phyloP scores from a whole-genome alignment of 2,797 vertebrate species.

The Passerculus sandwichensis region DNA sequence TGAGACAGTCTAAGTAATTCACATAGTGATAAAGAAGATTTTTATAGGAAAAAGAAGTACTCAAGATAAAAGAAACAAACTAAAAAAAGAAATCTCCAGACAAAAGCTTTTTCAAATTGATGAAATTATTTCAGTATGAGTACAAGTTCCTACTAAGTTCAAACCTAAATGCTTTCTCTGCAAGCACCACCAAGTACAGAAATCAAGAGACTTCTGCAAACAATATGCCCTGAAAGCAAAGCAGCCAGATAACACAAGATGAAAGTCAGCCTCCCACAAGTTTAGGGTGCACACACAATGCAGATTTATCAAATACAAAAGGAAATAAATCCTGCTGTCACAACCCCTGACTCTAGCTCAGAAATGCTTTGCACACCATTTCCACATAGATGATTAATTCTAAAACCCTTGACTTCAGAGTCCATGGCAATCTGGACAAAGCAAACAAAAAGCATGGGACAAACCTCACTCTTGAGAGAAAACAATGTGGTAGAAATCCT shows the following conservation, averaged over 20 bases:
- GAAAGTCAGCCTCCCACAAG: conserved; percentile 59
- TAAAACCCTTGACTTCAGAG: conserved; percentile 38
- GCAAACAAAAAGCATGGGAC: conserved; percentile 51
- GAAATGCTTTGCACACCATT: conserved; percentile 55
- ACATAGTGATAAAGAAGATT: conserved; percentile 22
- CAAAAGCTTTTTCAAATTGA: conserved; percentile 58
- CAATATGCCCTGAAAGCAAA: conserved; percentile 60
- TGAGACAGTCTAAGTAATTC: conserved; percentile 42
- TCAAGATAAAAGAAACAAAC: conserved; percentile 56
- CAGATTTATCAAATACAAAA: conserved; percentile 61
- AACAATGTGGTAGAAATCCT: conserved; percentile 17
- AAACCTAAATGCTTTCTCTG: conserved; percentile 65
- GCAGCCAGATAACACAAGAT: conserved; percentile 54
- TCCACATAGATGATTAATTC: conserved; percentile 57
- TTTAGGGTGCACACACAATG: conserved; percentile 59
- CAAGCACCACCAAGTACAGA: conserved; percentile 52
- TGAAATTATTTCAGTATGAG: conserved; percentile 50
- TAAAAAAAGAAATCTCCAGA: conserved; percentile 38
- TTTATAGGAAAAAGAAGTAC: conserved; percentile 25
- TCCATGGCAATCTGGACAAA: conserved; percentile 38
- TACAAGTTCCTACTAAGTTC: conserved; percentile 63
- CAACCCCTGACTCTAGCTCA: conserved; percentile 60
- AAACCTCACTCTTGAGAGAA: conserved; percentile 35
- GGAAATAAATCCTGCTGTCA: conserved; percentile 62
- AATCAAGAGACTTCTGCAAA: conserved; percentile 68